Conservation (phyloP, 2,113 vertebrate species). For the Connochaetes taurinus region DNA sequence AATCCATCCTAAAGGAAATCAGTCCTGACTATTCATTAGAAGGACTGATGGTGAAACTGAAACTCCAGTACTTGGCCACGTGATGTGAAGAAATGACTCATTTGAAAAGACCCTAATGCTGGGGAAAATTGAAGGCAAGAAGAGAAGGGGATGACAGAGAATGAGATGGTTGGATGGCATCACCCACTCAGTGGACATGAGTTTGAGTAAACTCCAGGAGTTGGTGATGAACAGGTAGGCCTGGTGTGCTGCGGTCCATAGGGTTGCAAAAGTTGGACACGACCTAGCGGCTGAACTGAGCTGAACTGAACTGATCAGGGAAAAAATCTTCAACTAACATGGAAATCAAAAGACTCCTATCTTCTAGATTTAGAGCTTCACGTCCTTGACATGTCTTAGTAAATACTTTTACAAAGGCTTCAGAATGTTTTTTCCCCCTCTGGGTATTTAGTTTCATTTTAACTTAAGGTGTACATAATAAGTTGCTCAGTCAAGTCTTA, state of each 20-base stretch:
- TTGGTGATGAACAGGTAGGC: background rate
- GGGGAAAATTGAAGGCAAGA: too few relatives aligned
- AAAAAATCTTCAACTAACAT: background rate
- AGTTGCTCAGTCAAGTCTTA: background rate
- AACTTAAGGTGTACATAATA: background rate
- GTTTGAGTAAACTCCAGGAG: background rate
- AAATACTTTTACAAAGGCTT: background rate
- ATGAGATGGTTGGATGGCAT: too few relatives aligned
- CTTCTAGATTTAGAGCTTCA: background rate
- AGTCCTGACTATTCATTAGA: background rate
- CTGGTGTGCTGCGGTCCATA: background rate
- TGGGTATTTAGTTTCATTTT: background rate
- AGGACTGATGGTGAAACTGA: background rate
- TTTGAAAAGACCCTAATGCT: too few relatives aligned
- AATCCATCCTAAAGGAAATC: background rate
- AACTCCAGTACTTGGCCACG: too few relatives aligned
- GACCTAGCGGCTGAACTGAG: background rate
- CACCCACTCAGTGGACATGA: too few relatives aligned
- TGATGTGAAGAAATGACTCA: too few relatives aligned
- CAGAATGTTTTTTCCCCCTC: background rate
- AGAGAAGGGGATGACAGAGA: too few relatives aligned
- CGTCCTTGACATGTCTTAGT: background rate
- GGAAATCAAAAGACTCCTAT: background rate
- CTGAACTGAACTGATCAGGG: background rate
- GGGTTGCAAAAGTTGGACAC: background rate